These are phyloP conservation scores for Daktulosphaira vitifoliae DNA, from an alignment of 1,140 invertebrate species.

Conservation along the genomic window DNA sequence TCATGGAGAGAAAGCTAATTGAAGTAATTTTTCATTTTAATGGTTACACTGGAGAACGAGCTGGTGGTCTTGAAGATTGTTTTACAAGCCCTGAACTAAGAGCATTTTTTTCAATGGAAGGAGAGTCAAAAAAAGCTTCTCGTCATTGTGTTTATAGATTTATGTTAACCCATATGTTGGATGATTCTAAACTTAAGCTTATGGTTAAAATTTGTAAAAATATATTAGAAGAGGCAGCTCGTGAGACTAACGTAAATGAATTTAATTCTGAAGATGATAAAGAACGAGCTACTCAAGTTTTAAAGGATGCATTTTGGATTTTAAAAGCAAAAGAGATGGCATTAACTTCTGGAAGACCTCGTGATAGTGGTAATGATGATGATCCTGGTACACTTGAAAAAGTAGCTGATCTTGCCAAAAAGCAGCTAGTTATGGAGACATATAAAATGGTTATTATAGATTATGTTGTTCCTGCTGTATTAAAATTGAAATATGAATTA, in stretches of 20 bases:
- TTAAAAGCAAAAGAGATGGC: slow-evolving; percentile 26
- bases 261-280: background rate
- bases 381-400: slow-evolving; percentile 21
- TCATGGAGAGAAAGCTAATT: slow-evolving; percentile 17
- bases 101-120: slow-evolving; percentile 28
- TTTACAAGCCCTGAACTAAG: slow-evolving; percentile 10
- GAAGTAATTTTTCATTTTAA: slow-evolving; percentile 31
- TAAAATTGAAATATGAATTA: slow-evolving; percentile 29
- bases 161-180: slow-evolving; percentile 26
- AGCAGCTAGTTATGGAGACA: slow-evolving; percentile 13
- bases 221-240: slow-evolving; percentile 12
- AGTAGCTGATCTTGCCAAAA: slow-evolving; percentile 17
- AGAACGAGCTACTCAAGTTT: background rate
- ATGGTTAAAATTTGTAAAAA: slow-evolving; percentile 17
- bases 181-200: slow-evolving; percentile 15
- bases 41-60: slow-evolving; percentile 14
- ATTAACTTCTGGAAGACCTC: slow-evolving; percentile 16
- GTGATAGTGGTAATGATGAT: slow-evolving; percentile 7
- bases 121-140: slow-evolving; percentile 15
- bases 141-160: slow-evolving; percentile 29
- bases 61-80: slow-evolving; percentile 5
- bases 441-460: slow-evolving; percentile 17
- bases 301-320: slow-evolving; percentile 27
- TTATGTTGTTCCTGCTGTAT: slow-evolving; percentile 4
- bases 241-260: background rate